These are phyloP conservation scores for Phyllostomus hastatus DNA, from an alignment of 2,113 vertebrate genomes.

Conservation along the genomic window DNA sequence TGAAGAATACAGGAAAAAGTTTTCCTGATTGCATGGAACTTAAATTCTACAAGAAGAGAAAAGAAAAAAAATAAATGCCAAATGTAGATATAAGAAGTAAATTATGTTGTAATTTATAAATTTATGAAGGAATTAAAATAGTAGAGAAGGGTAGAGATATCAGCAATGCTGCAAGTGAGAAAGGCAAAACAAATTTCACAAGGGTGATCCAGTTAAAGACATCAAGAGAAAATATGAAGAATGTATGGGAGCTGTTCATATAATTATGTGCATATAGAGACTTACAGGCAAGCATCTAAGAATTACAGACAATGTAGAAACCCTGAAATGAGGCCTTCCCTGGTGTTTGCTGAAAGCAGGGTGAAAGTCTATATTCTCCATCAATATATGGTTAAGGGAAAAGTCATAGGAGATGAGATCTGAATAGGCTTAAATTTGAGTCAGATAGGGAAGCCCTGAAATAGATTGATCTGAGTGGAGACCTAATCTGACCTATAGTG, in stretches of 20 bases:
- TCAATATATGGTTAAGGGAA: no score
- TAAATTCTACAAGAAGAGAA: background rate
- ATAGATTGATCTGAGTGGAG: background rate
- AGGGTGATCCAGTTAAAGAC: background rate
- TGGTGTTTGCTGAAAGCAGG: background rate
- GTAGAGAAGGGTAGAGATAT: background rate
- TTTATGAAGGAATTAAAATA: background rate
- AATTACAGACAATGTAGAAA: background rate
- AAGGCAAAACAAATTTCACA: background rate
- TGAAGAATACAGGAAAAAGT: background rate
- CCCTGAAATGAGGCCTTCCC: background rate
- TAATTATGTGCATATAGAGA: background rate
- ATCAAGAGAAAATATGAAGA: background rate
- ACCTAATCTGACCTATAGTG: background rate
- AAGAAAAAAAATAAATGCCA: background rate
- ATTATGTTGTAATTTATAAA: background rate
- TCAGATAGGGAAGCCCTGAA: background rate
- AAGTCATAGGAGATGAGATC: background rate
- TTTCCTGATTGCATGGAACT: background rate
- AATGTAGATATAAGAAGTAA: background rate
- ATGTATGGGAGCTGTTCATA: background rate
- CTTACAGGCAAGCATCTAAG: background rate
- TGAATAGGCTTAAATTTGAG: background rate
- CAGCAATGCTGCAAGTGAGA: background rate
- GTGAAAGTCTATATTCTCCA: background rate